Conservation (phyloP, 2,888 invertebrate genomes). For the Anoncus sp. region DNA sequence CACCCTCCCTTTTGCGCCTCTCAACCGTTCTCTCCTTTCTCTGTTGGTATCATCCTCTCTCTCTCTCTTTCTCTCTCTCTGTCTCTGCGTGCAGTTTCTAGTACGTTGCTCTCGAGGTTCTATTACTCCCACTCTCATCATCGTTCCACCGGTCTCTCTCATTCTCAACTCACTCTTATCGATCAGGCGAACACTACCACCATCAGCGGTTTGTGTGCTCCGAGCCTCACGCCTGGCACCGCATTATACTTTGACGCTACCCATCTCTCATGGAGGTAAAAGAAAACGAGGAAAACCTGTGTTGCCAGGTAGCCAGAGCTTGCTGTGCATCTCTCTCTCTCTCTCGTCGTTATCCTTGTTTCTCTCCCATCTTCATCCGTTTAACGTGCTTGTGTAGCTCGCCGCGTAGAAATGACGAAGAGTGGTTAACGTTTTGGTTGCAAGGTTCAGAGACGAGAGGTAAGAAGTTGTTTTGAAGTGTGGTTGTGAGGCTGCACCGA, state of each 20-base stretch:
- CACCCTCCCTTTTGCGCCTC: slow-evolving; percentile 44
- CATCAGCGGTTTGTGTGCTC: slow-evolving; percentile 49
- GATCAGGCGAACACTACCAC: slow-evolving; percentile 58
- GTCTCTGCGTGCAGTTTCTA: slow-evolving; percentile 55
- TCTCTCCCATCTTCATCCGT: slow-evolving; percentile 1
- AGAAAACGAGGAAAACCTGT: slow-evolving; percentile 25
- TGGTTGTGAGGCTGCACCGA: neutral
- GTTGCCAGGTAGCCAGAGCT: slow-evolving; percentile 22
- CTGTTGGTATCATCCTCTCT: slow-evolving; percentile 52
- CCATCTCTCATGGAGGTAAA: slow-evolving; percentile 44
- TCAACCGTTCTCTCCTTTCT: slow-evolving; percentile 47
- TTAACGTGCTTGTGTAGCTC: neutral
- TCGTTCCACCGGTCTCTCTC: slow-evolving; percentile 32
- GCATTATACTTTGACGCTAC: slow-evolving; percentile 60
- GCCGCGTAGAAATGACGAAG: slow-evolving; percentile 10
- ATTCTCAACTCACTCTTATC: slow-evolving; percentile 60
- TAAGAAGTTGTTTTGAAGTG: slow-evolving; percentile 11
- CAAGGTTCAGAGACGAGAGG: slow-evolving; percentile 5
- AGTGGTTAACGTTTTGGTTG: slow-evolving; percentile 14
- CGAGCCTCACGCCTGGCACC: slow-evolving; percentile 37
- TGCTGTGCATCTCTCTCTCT: slow-evolving; percentile 9
- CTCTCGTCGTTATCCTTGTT: slow-evolving; percentile 16
- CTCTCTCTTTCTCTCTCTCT: slow-evolving; percentile 33
- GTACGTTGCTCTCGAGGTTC: slow-evolving; percentile 64
- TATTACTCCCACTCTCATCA: slow-evolving; percentile 44